phyloP scores from a whole-genome alignment of 2,888 invertebrate species.

The Folsomia manolachei region DNA sequence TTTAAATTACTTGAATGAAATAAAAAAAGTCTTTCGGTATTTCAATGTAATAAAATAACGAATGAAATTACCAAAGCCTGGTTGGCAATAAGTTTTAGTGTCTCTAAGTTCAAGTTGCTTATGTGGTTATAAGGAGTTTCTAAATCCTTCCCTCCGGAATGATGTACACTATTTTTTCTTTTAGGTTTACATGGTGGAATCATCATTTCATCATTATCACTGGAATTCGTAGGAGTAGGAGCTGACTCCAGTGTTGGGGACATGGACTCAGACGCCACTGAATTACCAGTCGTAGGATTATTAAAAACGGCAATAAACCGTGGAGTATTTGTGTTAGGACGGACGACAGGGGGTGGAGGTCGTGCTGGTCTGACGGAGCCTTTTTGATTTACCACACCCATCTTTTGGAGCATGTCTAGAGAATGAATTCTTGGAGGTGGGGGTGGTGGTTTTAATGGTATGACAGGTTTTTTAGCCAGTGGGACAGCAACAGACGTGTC shows the following conservation, averaged over 20 bases:
- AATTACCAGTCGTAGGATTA: conserved; percentile 25
- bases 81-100: conserved; percentile 47
- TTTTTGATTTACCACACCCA: conserved; percentile 27
- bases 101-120: conserved; percentile 48
- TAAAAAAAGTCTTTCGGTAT: not conserved
- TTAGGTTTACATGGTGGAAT: conserved; percentile 48
- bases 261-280: not conserved
- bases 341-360: conserved; percentile 49
- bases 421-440: conserved; percentile 50
- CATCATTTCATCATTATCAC: conserved; percentile 11
- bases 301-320: conserved; percentile 49
- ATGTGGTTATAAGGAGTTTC: conserved; percentile 47
- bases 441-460: conserved; percentile 44
- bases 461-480: not conserved
- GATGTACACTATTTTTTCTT: conserved; percentile 37
- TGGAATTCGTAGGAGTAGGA: not conserved
- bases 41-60: no score
- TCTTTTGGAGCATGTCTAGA: conserved; percentile 45
- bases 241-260: no score
- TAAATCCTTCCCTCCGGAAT: conserved; percentile 34
- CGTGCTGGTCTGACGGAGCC: conserved; percentile 43
- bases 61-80: conserved; percentile 44
- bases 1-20: not conserved
- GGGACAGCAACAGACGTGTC: not conserved
- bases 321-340: conserved; percentile 46